Conservation (phyloP, 2,888 invertebrate genomes). For the Tiliacea aurago region DNA sequence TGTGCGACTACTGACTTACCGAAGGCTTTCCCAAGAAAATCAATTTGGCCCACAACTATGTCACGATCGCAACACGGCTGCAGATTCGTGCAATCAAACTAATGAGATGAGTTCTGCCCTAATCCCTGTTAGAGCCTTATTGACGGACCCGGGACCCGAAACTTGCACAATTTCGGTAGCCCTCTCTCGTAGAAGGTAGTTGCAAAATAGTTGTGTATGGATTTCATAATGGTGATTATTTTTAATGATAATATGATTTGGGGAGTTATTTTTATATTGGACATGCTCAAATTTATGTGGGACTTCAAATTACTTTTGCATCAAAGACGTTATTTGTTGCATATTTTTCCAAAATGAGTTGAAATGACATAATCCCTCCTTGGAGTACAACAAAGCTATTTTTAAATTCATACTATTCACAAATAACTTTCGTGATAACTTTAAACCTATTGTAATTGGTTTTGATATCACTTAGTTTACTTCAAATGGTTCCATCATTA, state of each 20-base stretch:
- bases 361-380: background rate
- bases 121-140: conserved; percentile 76
- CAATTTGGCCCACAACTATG: conserved; percentile 61
- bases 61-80: conserved; percentile 65
- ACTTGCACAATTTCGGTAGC: conserved; percentile 72
- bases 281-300: background rate
- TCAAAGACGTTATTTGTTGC: background rate
- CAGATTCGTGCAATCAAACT: conserved; percentile 77
- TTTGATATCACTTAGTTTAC: conserved; percentile 20
- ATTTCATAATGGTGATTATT: conserved; percentile 48
- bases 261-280: background rate
- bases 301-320: background rate
- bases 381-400: background rate
- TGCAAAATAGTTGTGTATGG: conserved; percentile 51
- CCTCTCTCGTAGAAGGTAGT: conserved; percentile 60
- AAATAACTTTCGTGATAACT: conserved; percentile 12
- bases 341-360: background rate
- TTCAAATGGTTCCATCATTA: conserved; percentile 26
- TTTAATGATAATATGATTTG: conserved; percentile 22
- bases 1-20: conserved; percentile 47
- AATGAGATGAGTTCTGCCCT: conserved; percentile 78
- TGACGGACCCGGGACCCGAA: conserved; percentile 74
- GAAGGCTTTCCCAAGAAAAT: conserved; percentile 58
- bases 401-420: no score
- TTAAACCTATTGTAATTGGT: conserved; percentile 19